Evolutionary conservation across 2,888 invertebrate genomes (phyloP).

Genomic region (Plagodis dolabraria): DNA sequence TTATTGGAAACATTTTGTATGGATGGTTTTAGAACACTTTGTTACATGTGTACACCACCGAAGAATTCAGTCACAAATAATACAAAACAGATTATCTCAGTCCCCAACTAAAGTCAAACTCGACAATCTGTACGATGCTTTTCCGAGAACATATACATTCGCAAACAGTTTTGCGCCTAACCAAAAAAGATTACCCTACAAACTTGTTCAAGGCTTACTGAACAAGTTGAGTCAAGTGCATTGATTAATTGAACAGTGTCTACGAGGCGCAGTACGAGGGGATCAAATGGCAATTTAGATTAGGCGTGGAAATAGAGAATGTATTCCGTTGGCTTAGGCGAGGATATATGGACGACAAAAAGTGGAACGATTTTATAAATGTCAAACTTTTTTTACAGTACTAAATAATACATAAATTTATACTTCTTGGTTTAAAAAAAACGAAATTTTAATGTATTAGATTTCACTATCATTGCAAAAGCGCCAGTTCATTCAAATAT

Average conservation of each 20-base stretch:
- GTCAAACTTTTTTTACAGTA: too few species aligned
- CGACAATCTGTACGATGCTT: background rate
- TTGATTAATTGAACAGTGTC: conserved; percentile 35
- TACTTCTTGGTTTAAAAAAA: too few species aligned
- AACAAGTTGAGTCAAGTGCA: conserved; percentile 29
- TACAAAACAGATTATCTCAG: too few species aligned
- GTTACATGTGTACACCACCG: too few species aligned
- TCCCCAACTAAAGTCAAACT: background rate
- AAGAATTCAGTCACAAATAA: too few species aligned
- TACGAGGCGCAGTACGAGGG: conserved; percentile 30
- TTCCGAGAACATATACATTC: conserved; percentile 27
- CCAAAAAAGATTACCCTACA: conserved; percentile 15
- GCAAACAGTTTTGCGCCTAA: conserved; percentile 40
- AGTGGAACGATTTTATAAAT: background rate
- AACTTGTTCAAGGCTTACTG: conserved; percentile 15
- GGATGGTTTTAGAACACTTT: too few species aligned
- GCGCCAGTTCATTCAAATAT: too few species aligned
- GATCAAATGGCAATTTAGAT: conserved; percentile 46
- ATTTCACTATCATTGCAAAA: too few species aligned
- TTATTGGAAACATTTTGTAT: too few species aligned
- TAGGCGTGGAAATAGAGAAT: conserved; percentile 55
- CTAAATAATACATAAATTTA: too few species aligned
- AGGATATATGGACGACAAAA: conserved; percentile 3
- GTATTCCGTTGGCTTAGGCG: conserved; percentile 39
- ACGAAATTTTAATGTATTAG: too few species aligned